Base-by-base conservation (phyloP, 2,888 invertebrate species). In the Idaea biselata region DNA sequence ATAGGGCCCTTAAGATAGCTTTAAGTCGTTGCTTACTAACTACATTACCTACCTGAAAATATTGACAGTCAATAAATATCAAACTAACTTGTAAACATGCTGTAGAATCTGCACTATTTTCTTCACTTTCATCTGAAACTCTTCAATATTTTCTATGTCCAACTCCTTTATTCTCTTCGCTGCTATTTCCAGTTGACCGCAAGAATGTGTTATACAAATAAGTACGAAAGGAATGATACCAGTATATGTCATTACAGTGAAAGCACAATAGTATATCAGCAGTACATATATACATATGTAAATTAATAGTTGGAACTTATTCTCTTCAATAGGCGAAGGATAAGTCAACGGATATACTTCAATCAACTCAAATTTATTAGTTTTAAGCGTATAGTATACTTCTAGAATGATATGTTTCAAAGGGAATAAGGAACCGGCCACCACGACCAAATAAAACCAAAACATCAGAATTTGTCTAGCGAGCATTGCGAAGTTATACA, bases 111-210 rank as follows among this genome's bases (percentile, higher is more conserved):
- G 59, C 3, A 67, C 60, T 53, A 70, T 68, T 18, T 64, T 31
- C 7, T 63, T 61, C 2, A 68, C 60, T 11, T 63, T 63, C 25
- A 62, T 33, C 6, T 54, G 54, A 8, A 62, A 55, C 14, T 65
- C 58, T 1, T 56, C 56, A 18, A 16, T 55, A 18, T 16, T 56
- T 2, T 54, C 59, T 18, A 18, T 53, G n/a, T 63, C 69, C 44
- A 72, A 58, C 6, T 25, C 56, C 3, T 64, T 53, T 1, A 64
- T 62, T 44, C 55, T 58, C 16, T 18, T 66, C 33, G 57, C 66
- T 1, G 66, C 59, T 2, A 71, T 59, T 16, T 72, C 72, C 25
- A 73, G 44, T 57, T 72, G 69, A 0, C 68, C 67, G 55, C 68
- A 68, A 0, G 68, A 65, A 18, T 73, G 72, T 0, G 69, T 25